Evolutionary conservation across 2,113 vertebrate species (phyloP), one percentile per base, ranked within the genome.

Genomic region (Platichthys stellatus): DNA sequence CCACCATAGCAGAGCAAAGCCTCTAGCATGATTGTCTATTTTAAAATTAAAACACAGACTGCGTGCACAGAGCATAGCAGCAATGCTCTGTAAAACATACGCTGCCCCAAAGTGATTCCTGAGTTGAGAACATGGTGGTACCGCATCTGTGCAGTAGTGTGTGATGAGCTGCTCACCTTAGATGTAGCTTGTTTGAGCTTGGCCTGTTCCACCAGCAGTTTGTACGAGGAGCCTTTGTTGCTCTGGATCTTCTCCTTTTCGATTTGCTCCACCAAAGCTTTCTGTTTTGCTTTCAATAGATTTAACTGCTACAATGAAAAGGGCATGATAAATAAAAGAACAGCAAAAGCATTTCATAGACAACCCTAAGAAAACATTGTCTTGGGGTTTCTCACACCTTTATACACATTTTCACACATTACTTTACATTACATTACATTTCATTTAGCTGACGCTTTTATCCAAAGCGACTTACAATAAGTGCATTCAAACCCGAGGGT

Each of bases 221-320:
- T 99, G 93, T 99, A 99, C 78, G 98, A 99, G 81, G 97, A 99
- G 91, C 98, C 98, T 93, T 99, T 99, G 95, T 98, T 99, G 95
- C 97, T 99, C 89, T 99, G 98, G 92, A 98, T 97, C 95, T 99
- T 99, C 94, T 99, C 98, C 94, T 99, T 99, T 95, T 99, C 98
- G 74, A 99, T 99, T 90, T 99, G 98, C 93, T 99, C 98, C 89
- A 99, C 97, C 94, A 99, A 95, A 94, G 97, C 98, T 94, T 99
- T 99, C 95, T 99, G 98, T 94, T 99, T 99, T 82, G 97, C 98
- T 96, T 99, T 99, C 95, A 99, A 91, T 92, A 99, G 93, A 94
- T 99, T 99, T 94, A 99, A 95, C 98, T 99, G 98, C 98, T 99
- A 93, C 93, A 97, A 94, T 85, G 91, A 96, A 96, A 95, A 93